phyloP scores from a whole-genome alignment of 2,888 invertebrate species.

The Oeneis ivallda region DNA sequence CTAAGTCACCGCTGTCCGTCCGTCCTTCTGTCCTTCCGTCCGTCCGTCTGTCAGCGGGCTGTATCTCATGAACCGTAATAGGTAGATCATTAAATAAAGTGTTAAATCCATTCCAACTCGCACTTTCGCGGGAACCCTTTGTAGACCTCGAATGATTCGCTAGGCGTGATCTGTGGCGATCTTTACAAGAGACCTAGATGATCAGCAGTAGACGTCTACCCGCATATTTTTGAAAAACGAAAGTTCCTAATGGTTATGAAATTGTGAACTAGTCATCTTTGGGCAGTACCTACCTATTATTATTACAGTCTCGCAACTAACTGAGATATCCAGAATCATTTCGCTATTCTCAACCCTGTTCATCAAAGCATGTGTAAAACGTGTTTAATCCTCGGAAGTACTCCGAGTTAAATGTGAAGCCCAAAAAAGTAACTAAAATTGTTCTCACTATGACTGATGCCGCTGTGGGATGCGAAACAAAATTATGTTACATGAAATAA shows the following conservation, averaged over 20 bases:
- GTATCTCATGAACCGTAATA: too few relatives aligned
- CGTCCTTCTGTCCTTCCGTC: too few relatives aligned
- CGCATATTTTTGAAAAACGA: too few relatives aligned
- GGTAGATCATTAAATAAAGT: too few relatives aligned
- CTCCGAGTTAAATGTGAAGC: slow-evolving; percentile 5
- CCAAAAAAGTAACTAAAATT: slow-evolving; percentile 7
- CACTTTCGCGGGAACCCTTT: too few relatives aligned
- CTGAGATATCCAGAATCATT: background rate
- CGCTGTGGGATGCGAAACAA: slow-evolving; percentile 1
- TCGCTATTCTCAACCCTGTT: background rate
- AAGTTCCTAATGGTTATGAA: background rate
- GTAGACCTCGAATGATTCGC: too few relatives aligned
- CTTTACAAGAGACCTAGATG: too few relatives aligned
- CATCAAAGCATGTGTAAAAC: slow-evolving; percentile 2
- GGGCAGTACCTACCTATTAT: background rate
- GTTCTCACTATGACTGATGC: background rate
- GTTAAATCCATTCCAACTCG: too few relatives aligned
- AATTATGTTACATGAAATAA: slow-evolving; percentile 10
- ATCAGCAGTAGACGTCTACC: too few relatives aligned
- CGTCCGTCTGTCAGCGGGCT: too few relatives aligned
- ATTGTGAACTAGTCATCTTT: background rate
- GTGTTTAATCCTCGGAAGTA: background rate
- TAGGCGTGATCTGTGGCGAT: too few relatives aligned
- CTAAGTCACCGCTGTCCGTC: too few relatives aligned
- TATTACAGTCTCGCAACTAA: background rate